Evolutionary conservation across 1,140 invertebrate genomes (phyloP).

Genomic region (Drosophila neocordata): DNA sequence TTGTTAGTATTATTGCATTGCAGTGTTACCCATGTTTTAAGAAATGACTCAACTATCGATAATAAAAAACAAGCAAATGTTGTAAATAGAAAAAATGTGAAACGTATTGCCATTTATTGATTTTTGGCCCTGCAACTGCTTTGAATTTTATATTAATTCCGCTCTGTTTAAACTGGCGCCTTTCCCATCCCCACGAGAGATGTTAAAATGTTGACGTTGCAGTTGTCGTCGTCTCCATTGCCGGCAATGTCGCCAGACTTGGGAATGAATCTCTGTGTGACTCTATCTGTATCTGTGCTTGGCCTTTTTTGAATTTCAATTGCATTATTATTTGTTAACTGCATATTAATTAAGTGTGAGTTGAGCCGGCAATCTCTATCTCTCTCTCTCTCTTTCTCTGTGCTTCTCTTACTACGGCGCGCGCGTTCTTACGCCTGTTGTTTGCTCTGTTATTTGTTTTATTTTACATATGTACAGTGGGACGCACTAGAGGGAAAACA

Average conservation of each 20-base stretch:
- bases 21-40: neutral
- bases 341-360: slow-evolving; percentile 53
- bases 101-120: neutral
- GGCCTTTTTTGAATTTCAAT: slow-evolving; percentile 52
- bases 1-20: neutral
- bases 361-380: slow-evolving; percentile 42
- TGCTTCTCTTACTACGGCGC: neutral
- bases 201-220: slow-evolving; percentile 31
- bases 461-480: neutral
- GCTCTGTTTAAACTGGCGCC: neutral
- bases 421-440: neutral
- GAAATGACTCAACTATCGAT: neutral
- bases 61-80: neutral
- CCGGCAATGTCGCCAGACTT: neutral
- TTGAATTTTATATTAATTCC: neutral
- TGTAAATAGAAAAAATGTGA: neutral
- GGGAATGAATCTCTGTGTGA: slow-evolving; percentile 18
- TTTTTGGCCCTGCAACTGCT: neutral
- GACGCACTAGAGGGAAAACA: neutral
- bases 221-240: neutral
- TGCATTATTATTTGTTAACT: slow-evolving; percentile 44
- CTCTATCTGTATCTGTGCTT: slow-evolving; percentile 8
- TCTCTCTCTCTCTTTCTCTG: slow-evolving; percentile 6
- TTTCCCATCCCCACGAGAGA: slow-evolving; percentile 8
- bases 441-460: neutral